A percentile compares a stretch with the other conserved stretches of the same genome.
These are phyloP conservation scores for Propsilocerus akamusi DNA, from an alignment of 1,140 invertebrate species.

Conservation along the genomic window DNA sequence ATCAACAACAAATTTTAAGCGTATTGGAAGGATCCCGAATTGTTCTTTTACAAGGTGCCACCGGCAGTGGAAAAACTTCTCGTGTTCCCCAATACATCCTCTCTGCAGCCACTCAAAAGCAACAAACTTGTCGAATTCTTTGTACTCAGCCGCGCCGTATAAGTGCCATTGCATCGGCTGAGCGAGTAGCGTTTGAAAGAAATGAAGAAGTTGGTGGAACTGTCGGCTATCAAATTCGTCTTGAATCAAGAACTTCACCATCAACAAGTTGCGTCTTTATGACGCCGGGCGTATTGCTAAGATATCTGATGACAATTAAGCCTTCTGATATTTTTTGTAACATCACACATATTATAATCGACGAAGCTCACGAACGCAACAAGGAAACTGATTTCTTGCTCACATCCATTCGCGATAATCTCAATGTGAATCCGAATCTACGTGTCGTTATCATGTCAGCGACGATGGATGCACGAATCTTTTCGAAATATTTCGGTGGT, in stretches of 20 bases:
- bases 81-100: slow-evolving; percentile 83
- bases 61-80: slow-evolving; percentile 81
- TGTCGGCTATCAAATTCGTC: slow-evolving; percentile 85
- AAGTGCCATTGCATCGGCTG: slow-evolving; percentile 69
- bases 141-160: slow-evolving; percentile 86
- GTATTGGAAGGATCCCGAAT: slow-evolving; percentile 27
- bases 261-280: slow-evolving; percentile 14
- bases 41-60: slow-evolving; percentile 55
- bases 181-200: slow-evolving; percentile 67
- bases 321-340: slow-evolving; percentile 24
- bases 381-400: slow-evolving; percentile 82
- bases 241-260: slow-evolving; percentile 30
- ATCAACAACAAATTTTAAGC: slow-evolving; percentile 30
- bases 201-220: slow-evolving; percentile 70
- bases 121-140: slow-evolving; percentile 62
- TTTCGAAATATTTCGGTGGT: slow-evolving; percentile 29
- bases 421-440: slow-evolving; percentile 49
- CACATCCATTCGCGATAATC: slow-evolving; percentile 56
- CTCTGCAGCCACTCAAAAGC: slow-evolving; percentile 46
- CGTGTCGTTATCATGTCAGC: slow-evolving; percentile 83
- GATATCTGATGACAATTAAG: slow-evolving; percentile 12
- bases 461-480: slow-evolving; percentile 58
- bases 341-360: slow-evolving; percentile 73
- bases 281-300: slow-evolving; percentile 14
- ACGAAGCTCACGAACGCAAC: slow-evolving; percentile 88